A percentile compares a stretch with the other conserved stretches of the same genome.
Conservation (phyloP, 2,113 vertebrate species). For the Lophochroa leadbeateri region DNA sequence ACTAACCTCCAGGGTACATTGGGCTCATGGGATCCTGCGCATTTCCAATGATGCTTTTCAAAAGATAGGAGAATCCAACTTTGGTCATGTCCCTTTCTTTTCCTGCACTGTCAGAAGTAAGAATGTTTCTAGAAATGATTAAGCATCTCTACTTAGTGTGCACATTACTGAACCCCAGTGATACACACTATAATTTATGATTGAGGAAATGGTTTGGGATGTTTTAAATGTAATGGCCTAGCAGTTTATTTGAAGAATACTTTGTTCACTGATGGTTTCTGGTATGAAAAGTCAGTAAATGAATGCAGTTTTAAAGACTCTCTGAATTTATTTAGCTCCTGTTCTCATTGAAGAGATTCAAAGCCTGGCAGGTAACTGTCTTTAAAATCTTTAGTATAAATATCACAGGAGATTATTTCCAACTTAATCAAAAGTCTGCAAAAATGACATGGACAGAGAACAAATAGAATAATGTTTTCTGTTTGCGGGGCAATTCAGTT, state of each 20-base stretch:
- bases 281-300: background rate
- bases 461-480: conserved; percentile 10
- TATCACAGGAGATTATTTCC: background rate
- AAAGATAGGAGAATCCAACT: background rate
- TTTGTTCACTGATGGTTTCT: background rate
- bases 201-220: background rate
- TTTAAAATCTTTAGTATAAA: background rate
- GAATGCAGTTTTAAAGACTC: background rate
- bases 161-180: background rate
- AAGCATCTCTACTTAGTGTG: background rate
- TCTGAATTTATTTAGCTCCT: background rate
- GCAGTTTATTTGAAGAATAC: background rate
- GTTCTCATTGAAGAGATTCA: background rate
- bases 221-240: background rate
- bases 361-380: background rate
- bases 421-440: background rate
- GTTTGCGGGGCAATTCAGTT: background rate
- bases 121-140: background rate
- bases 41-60: background rate
- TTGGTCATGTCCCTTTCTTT: background rate
- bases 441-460: background rate
- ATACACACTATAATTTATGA: background rate
- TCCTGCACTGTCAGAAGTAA: background rate
- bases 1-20: background rate
- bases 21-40: fast-evolving